These are phyloP conservation scores for Tokudaia tokunoshimensis DNA, from an alignment of 2,797 vertebrate species.

Conservation along the genomic window DNA sequence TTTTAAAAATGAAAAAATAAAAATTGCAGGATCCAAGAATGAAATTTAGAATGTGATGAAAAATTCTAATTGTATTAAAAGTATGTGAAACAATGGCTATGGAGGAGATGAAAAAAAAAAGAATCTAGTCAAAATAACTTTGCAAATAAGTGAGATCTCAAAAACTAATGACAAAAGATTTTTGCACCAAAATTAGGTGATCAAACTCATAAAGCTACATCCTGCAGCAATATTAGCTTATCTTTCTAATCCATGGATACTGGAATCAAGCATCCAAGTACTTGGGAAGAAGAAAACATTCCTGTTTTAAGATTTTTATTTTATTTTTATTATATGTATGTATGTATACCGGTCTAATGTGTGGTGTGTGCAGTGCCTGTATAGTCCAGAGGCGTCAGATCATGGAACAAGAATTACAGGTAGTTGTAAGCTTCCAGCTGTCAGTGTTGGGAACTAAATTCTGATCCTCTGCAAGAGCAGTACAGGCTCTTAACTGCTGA, in stretches of 20 bases:
- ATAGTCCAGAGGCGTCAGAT: background rate
- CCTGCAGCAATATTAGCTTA: background rate
- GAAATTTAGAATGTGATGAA: background rate
- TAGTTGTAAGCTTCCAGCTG: background rate
- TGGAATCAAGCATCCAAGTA: background rate
- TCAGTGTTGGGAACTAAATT: background rate
- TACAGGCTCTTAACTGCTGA: background rate
- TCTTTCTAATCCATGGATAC: background rate
- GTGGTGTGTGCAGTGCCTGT: background rate
- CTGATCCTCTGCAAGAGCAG: background rate
- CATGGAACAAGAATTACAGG: background rate
- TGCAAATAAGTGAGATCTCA: background rate
- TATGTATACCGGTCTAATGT: background rate
- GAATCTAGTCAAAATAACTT: background rate
- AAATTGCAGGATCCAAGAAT: background rate
- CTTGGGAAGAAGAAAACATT: background rate
- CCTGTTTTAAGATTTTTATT: background rate
- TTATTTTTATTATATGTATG: background rate
- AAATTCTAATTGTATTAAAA: background rate
- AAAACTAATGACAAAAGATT: background rate
- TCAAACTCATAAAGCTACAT: background rate
- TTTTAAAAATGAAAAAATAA: background rate
- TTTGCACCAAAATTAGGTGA: background rate
- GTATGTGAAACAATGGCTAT: background rate
- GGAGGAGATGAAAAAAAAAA: too few relatives aligned